Evolutionary conservation across 2,888 invertebrate genomes (phyloP), one percentile per base, ranked within the genome.

Genomic region (Malthinus seriepunctatus): DNA sequence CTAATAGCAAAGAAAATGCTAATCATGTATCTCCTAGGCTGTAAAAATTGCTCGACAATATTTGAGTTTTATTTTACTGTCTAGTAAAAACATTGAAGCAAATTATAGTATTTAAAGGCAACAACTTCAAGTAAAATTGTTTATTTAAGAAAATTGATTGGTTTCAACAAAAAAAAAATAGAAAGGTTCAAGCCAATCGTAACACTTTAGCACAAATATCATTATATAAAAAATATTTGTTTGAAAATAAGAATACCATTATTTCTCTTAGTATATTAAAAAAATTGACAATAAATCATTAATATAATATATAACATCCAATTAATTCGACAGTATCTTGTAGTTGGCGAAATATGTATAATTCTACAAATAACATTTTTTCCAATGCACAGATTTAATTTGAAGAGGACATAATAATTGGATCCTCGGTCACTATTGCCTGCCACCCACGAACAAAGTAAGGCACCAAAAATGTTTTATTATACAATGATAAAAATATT

Each of bases 1-100:
- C 95, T 4, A 91, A 94, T 76, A 86, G 87, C 46, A 93, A 91
- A 75, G 93, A 96, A 80, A 94, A 93, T 75, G 97, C 92, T 3
- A 84, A 86, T 71, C 89, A 93, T 73, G 71, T 86, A 56, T 95
- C 95, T n/a, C 67, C 68, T 11, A 58, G 71, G 52, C 60, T 73
- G 45, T 62, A 57, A 57, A 50, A 48, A 12, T 38, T 12, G 8
- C n/a, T 11, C 8, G 4, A 4, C 38, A 38, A 12, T 34, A 3
- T 8, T 6, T 35, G 11, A 6, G 31, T 12, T 49, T 14, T 37
- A 37, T 12, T 37, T 15, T 14, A 14, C 11, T 37, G 9, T 23
- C 12, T 15, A 14, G 15, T 49, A 23, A 23, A 23, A 23, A 23
- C 5, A 23, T 3, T 23, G 23, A 23, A 23, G 23, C 23, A 23